Evolutionary conservation across 2,113 vertebrate species (phyloP).

Genomic region (Prietella phreatophila): DNA sequence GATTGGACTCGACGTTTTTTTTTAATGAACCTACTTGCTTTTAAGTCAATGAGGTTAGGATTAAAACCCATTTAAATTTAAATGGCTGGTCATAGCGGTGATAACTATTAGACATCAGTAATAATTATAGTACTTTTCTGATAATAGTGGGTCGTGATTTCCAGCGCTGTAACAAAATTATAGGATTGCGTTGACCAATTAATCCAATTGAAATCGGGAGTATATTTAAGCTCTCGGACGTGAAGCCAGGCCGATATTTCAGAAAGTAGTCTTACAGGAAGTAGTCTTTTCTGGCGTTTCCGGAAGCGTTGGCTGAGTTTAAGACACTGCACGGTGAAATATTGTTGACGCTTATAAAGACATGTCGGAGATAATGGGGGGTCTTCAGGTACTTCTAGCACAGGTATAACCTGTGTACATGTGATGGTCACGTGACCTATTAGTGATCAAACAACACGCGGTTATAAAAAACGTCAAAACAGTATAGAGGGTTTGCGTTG

Average conservation of each 20-base stretch:
- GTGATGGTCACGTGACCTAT: background rate
- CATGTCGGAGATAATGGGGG: too few species aligned
- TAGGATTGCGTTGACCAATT: background rate
- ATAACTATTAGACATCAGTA: background rate
- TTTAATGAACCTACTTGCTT: background rate
- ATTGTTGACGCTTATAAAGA: too few species aligned
- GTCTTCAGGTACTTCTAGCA: background rate
- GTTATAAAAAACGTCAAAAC: background rate
- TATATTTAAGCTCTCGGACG: background rate
- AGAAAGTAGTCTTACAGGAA: background rate
- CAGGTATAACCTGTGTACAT: background rate
- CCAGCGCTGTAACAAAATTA: background rate
- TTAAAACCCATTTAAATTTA: background rate
- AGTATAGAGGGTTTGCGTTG: background rate
- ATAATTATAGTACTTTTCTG: background rate
- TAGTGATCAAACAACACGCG: background rate
- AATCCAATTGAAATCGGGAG: constrained; percentile 1
- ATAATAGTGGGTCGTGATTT: background rate
- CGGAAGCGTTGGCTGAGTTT: background rate
- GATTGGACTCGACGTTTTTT: background rate
- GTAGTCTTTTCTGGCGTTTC: background rate
- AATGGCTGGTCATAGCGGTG: background rate
- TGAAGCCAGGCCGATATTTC: background rate
- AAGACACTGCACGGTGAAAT: background rate
- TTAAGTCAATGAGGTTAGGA: background rate